phyloP scores from a whole-genome alignment of 1,140 invertebrate species.

The Leptestheria dahalacensis region DNA sequence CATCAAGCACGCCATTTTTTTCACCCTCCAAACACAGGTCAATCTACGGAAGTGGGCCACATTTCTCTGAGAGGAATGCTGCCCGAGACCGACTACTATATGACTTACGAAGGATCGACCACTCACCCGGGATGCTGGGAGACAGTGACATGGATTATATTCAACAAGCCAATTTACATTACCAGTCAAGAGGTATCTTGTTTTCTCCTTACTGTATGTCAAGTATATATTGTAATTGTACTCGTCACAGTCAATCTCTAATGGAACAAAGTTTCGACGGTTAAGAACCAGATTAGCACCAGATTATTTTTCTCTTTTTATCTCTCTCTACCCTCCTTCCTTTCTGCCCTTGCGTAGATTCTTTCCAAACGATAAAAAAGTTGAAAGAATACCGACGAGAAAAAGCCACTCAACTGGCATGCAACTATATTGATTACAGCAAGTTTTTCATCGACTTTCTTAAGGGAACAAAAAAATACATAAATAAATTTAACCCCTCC shows the following conservation, averaged over 20 bases:
- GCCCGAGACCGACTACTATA: slow-evolving; percentile 84
- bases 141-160: slow-evolving; percentile 86
- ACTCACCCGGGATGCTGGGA: slow-evolving; percentile 87
- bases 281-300: too few relatives aligned
- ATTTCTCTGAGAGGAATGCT: slow-evolving; percentile 68
- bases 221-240: not conserved
- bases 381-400: too few relatives aligned
- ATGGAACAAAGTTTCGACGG: too few relatives aligned
- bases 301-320: too few relatives aligned
- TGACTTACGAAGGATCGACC: slow-evolving; percentile 92
- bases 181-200: slow-evolving; percentile 76
- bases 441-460: too few relatives aligned
- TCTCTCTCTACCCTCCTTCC: too few relatives aligned
- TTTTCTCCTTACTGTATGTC: not conserved
- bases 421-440: not conserved
- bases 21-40: too few relatives aligned
- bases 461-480: not conserved
- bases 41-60: slow-evolving; percentile 60
- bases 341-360: too few relatives aligned
- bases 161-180: slow-evolving; percentile 93
- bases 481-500: too few relatives aligned
- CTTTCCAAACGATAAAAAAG: too few relatives aligned
- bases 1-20: too few relatives aligned
- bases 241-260: too few relatives aligned
- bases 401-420: not conserved